These are phyloP conservation scores for Hypocryptadius cinnamomeus DNA, from an alignment of 2,113 vertebrate genomes.

Conservation along the genomic window DNA sequence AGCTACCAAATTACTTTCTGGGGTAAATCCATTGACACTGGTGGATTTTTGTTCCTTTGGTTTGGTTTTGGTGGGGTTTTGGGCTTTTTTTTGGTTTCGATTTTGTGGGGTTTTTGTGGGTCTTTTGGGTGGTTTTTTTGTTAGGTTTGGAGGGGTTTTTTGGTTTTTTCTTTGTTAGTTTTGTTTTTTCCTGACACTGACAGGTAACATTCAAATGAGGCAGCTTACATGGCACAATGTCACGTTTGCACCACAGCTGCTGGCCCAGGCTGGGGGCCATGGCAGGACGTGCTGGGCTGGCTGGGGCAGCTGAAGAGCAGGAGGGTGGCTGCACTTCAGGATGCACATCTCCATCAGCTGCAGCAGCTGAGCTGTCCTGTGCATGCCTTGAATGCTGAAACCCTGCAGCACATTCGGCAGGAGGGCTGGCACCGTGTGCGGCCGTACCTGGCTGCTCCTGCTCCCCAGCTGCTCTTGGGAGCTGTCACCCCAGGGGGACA, in stretches of 20 bases:
- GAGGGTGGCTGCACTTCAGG: not conserved
- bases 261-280: not conserved
- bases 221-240: not conserved
- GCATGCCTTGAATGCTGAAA: not conserved
- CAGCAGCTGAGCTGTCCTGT: not conserved
- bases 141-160: not conserved
- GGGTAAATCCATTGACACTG: not conserved
- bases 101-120: not conserved
- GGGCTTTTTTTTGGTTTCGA: not conserved
- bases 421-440: not conserved
- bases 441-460: fast-evolving
- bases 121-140: too few relatives aligned
- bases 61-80: not conserved
- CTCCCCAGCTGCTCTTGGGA: not conserved
- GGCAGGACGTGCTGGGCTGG: not conserved
- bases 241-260: fast-evolving
- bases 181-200: not conserved
- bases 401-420: fast-evolving
- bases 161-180: not conserved
- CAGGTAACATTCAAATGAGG: not conserved
- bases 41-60: not conserved
- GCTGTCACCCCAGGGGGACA: not conserved
- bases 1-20: not conserved
- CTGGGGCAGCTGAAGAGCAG: not conserved
- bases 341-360: not conserved